Evolutionary conservation across 2,797 vertebrate genomes (phyloP), one percentile per base, ranked within the genome.

Genomic region (Channallabes apus): DNA sequence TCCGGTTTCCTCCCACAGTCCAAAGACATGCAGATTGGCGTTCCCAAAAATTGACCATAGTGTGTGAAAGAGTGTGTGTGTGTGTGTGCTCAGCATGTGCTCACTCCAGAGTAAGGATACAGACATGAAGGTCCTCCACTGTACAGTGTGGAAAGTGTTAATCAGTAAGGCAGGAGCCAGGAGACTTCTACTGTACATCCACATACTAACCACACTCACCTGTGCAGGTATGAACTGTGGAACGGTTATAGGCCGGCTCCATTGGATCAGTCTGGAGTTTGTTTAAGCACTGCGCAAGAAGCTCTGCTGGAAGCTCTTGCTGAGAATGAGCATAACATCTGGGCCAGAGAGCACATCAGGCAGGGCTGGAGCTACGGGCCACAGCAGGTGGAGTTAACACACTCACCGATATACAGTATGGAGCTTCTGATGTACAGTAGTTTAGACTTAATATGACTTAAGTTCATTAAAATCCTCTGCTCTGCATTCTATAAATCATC

Each of bases 321-420:
- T 32, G 96, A 99, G 91, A 99, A 99, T 14, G 96, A 97, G 54
- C 98, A 99, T 90, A 97, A 98, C 1, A 94, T 97, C 24, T 99
- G 98, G 98, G 96, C 97, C 84, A 95, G 95, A 87, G 97, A 97
- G 86, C 94, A 95, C 11, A 96, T 99, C 91, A 95, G 95, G 80
- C 97, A 98, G 83, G 97, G 98, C 75, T 99, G 98, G 98, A 98
- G 96, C 4, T 97, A 97, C 0, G 97, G 96, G 85, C 92, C 95
- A 77, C 96, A 97, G 73, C 97, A 97, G 97, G 98, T 98, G 11
- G 8, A 79, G 14, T 69, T 76, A 58, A 6, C 8, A 15, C 17
- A 14, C 27, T 22, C 9, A 8, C 4, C 2, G 9, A 80, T 12
- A n/a, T 46, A 24, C n/a, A n/a, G n/a, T n/a, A n/a, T 41, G 35